Base-by-base conservation (phyloP, 2,113 vertebrate species). In the Pygoscelis adeliae region DNA sequence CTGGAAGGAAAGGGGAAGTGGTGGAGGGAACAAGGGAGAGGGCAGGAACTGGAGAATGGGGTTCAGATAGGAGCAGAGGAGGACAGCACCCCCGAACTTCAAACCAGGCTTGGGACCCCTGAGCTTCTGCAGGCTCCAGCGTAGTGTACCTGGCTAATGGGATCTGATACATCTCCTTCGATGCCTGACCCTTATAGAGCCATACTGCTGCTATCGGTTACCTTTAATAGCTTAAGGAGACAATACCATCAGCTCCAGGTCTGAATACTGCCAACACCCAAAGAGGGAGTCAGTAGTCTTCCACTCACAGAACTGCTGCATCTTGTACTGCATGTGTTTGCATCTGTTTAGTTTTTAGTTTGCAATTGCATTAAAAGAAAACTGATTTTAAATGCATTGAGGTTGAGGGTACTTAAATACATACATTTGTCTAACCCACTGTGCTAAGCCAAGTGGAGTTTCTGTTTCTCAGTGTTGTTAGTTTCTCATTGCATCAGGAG, bases 401-500 rank as follows among this genome's bases (percentile, higher is more conserved):
- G 16, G 21, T 13, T 79, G 61, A 82, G 21, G 53, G 38, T 87
- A 7, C 27, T 91, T 79, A 44, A 66, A 61, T 49, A 26, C 11
- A 1, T 17, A 27, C 34, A 34, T 70, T 81, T 80, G 26, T 73
- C 26, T 18, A 65, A 38, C n/a, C 47, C 13, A 36, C 71, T 61
- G 77, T 19, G 40, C 46, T 89, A 91, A 79, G 47, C 34, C 58
- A 87, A 88, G 62, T 8, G 21, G 36, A 61, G 42, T 85, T 91
- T 94, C 69, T 93, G 40, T 93, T 95, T 88, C 87, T 73, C 46
- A 12, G 10, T 17, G 21, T 10, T 78, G 6, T 67, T 63, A 56
- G 44, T 71, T 93, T 97, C 89, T 93, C 84, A 86, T 96, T 94
- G 84, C 87, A 83, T 88, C 84, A 86, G 82, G 23, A 95, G 87